Evolutionary conservation across 2,888 invertebrate genomes (phyloP), one percentile per base, ranked within the genome.

Genomic region (Hyppa rectilinea): DNA sequence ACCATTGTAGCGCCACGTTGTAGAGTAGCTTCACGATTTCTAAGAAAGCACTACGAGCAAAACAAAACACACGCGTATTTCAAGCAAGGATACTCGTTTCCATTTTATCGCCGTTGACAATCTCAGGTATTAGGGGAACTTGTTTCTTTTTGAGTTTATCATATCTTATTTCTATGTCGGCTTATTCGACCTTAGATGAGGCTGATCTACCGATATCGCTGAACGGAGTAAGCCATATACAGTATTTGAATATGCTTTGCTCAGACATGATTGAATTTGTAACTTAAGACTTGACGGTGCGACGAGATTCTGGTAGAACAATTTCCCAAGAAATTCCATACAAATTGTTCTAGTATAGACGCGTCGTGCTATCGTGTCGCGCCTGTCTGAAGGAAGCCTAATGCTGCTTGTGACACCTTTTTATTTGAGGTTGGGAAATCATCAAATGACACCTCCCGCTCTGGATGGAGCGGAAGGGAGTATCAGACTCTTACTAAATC

Each of bases 111-210:
- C 47, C 70, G 66, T 74, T 83, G 84, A 83, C 84, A 80, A 83
- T 83, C 84, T 82, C 71, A 80, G 75, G 82, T 80, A 84, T 83
- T 80, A 82, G 75, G 65, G 63, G 64, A 80, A 84, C 83, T 84
- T 59, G 78, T 78, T 82, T 75, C 75, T 80, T 78, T 80, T 80
- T 76, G 72, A 76, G 78, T 80, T 60, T 80, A 82, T 64, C 74
- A 82, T 80, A 80, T 79, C 72, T 80, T 79, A 71, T 80, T 71
- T 80, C 81, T 79, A 40, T 64, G 78, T 80, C 80, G 67, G 76
- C 64, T 72, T 76, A 47, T 64, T 61, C 40, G 72, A 68, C 80
- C 67, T 79, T 65, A 79, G 61, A 71, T 40, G 64, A 67, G 66
- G 58, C 10, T 70, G 80, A 76, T 67, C 60, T 61, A 71, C 61